These are phyloP conservation scores for Anthrax anthrax DNA, from an alignment of 2,888 invertebrate species.

Conservation along the genomic window DNA sequence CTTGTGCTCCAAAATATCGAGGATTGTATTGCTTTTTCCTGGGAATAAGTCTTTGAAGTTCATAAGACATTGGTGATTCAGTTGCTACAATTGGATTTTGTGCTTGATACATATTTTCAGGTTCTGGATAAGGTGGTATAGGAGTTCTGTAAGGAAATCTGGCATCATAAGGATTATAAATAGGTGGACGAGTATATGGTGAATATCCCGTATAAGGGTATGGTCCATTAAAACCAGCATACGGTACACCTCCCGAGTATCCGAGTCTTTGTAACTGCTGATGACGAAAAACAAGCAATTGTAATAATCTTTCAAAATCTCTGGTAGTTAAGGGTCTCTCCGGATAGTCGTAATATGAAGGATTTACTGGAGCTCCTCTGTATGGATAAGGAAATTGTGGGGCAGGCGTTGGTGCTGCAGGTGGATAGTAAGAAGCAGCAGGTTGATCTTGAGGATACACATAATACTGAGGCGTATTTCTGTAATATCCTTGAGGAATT, in stretches of 20 bases:
- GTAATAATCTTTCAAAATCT: conserved; percentile 52
- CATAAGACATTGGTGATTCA: conserved; percentile 29
- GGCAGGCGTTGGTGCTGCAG: conserved; percentile 22
- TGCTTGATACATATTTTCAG: conserved; percentile 14
- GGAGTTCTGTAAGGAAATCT: conserved; percentile 7
- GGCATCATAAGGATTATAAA: conserved; percentile 9
- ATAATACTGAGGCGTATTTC: conserved; percentile 8
- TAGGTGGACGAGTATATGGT: conserved; percentile 10
- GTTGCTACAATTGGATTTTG: conserved; percentile 13
- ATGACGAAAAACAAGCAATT: conserved; percentile 50
- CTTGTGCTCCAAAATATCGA: conserved; percentile 33
- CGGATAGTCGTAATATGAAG: conserved; percentile 41
- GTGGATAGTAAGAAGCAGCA: conserved; percentile 20
- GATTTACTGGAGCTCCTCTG: background rate
- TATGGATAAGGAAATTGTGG: conserved; percentile 12
- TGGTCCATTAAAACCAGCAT: background rate
- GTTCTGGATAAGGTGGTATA: conserved; percentile 7
- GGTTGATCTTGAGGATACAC: conserved; percentile 26
- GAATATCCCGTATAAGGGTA: background rate
- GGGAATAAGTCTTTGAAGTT: conserved; percentile 37
- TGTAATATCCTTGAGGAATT: conserved; percentile 8
- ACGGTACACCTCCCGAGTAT: background rate
- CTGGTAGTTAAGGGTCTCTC: conserved; percentile 55
- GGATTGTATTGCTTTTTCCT: conserved; percentile 27
- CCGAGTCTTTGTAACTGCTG: conserved; percentile 37